Base-by-base conservation (phyloP, 2,113 vertebrate genomes). In the Myodes glareolus region DNA sequence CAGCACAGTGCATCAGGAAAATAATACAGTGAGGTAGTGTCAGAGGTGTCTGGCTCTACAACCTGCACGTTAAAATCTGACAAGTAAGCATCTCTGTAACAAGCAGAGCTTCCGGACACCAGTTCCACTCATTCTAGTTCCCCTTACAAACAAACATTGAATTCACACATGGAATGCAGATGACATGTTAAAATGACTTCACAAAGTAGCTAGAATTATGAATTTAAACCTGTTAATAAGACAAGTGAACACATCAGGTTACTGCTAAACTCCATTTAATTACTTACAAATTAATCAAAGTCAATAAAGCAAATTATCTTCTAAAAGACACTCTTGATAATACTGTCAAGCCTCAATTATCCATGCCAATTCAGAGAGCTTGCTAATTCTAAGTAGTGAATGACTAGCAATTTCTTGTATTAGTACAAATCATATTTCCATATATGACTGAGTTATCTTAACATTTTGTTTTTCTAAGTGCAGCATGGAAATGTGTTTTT, bases 281-380 rank as follows among this genome's bases (percentile, higher is more conserved):
- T 95, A 94, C 86, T 95, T 91, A 95, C 65, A 96, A 95, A 97
- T 95, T 97, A 97, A 97, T 96, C 84, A 86, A 94, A 50, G 89
- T 90, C 93, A 95, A 96, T 93, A 94, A 96, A 94, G 94, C 25
- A 94, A 96, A 97, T 96, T 96, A 97, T 65, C 87, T 84, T 95
- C 84, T 91, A 81, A 97, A 98, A 96, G 86, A 95, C 92, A 93
- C 76, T 96, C 88, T 47, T 89, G 80, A 82, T 91, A 92, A 86
- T 87, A 93, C 90, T n/a, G 67, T 52, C 45, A 90, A 85, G 90
- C 67, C 75, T 94, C 82, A 86, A 78, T 91, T 94, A 92, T 75
- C 50, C 96, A 63, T 17, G 84, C 63, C 76, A 82, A 96, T 67
- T 87, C 93, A 76, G 77, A 82, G 29, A 94, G 50, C 87, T 67